Evolutionary conservation across 2,113 vertebrate species (phyloP).

Genomic region (Petaurus breviceps): DNA sequence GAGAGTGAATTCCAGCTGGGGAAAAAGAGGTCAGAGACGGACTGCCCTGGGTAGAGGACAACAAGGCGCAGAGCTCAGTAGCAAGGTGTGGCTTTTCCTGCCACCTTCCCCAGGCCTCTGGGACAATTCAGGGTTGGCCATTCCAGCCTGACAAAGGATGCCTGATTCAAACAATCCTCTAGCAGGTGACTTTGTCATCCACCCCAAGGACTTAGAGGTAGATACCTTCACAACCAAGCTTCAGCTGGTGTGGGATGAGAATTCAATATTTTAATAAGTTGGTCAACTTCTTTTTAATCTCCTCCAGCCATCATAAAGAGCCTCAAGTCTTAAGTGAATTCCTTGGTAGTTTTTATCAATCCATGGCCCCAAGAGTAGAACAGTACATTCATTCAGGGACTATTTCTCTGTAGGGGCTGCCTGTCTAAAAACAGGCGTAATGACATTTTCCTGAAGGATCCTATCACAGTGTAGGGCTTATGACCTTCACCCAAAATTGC

Average conservation of each 20-base stretch:
- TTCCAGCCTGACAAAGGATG: not conserved
- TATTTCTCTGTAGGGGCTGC: not conserved
- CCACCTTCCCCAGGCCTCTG: not conserved
- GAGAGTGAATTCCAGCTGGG: not conserved
- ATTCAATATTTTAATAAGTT: not conserved
- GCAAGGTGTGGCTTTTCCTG: not conserved
- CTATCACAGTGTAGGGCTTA: not conserved
- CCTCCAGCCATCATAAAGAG: not conserved
- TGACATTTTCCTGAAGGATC: not conserved
- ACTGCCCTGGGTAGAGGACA: not conserved
- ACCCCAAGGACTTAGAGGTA: not conserved
- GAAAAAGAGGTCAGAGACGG: not conserved
- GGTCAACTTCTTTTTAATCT: not conserved
- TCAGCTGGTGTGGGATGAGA: no score
- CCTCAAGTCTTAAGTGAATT: not conserved
- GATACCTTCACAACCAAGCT: not conserved
- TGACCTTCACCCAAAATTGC: not conserved
- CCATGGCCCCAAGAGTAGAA: not conserved
- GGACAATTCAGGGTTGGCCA: not conserved
- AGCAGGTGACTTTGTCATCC: not conserved
- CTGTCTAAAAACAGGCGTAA: not conserved
- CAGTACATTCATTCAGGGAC: not conserved
- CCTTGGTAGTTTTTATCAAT: not conserved
- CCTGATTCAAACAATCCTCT: not conserved
- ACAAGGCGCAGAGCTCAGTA: rapidly evolving